Percentiles rank a stretch among this genome's conserved stretches.
Evolutionary conservation across 2,888 invertebrate species (phyloP).

Genomic region (Mythimna pallens): DNA sequence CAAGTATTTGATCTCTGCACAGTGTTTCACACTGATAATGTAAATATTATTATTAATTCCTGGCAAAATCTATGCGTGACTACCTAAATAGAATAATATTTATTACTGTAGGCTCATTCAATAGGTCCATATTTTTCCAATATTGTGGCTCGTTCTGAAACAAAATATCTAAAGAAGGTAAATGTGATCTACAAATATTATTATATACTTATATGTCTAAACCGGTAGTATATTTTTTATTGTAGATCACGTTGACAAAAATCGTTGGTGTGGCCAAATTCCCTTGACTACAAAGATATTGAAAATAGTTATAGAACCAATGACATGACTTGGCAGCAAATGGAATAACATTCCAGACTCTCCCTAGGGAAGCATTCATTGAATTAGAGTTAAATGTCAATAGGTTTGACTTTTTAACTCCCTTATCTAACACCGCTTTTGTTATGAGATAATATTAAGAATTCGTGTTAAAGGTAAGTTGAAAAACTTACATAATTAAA

Average conservation of each 20-base stretch:
- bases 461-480: not conserved
- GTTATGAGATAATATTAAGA: too few species aligned
- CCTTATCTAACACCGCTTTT: not conserved
- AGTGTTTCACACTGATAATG: not conserved
- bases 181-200: too few species aligned
- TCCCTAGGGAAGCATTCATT: conserved; percentile 23
- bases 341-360: conserved; percentile 1
- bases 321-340: conserved; percentile 32
- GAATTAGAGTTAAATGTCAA: conserved; percentile 25
- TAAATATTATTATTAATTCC: not conserved
- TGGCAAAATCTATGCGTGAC: not conserved
- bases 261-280: not conserved
- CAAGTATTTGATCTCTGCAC: not conserved
- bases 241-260: not conserved
- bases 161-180: not conserved
- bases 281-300: conserved; percentile 8
- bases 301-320: conserved; percentile 9
- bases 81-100: not conserved
- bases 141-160: not conserved
- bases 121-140: not conserved
- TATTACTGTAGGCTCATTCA: not conserved
- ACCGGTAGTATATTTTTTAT: too few species aligned
- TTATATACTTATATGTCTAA: too few species aligned
- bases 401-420: not conserved
- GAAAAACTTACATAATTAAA: too few species aligned